Evolutionary conservation across 2,797 vertebrate species (phyloP), one percentile per base, ranked within the genome.

Genomic region (Eptatretus atami): DNA sequence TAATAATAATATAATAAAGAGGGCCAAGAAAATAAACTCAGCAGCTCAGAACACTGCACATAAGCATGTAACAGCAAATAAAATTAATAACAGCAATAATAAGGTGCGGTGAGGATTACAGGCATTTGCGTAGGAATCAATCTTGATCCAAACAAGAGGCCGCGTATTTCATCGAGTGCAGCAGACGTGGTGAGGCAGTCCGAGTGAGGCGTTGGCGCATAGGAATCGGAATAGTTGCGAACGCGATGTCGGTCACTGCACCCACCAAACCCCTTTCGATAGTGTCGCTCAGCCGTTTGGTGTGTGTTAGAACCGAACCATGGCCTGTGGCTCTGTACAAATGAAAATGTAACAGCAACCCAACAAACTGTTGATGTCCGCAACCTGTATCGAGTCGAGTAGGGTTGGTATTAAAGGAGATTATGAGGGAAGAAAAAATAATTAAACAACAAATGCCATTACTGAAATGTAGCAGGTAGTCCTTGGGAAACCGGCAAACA

Each of bases 161-260:
- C 87, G 66, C 92, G 90, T 0, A 85, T 84, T 73, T 99, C 90
- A 67, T 99, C 92, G 11, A 99, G 78, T 63, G 87, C 95, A 11
- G 86, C 88, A 73, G 70, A 44, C 31, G 31, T 44, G 31, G 31
- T 44, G 31, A 44, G 31, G 31, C 31, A 44, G 31, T 44, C 31
- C 31, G 31, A 44, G n/a, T 44, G 6, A 3, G 3, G 31, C 4
- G 31, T n/a, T 44, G 31, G 68, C 92, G 78, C 65, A 79, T 83
- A 61, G n/a, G 90, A 96, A 93, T 87, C 44, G 94, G 81, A n/a
- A 66, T 99, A 88, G n/a, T 66, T n/a, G 92, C 88, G n/a, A 96
- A 99, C 15, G 86, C 84, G 74, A 99, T 74, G 73, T 99, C 92
- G 60, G 87, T 84, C 69, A 96, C 81, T 0, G 81, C 80, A 1